phyloP scores from a whole-genome alignment of 2,113 vertebrate species.

The Aythya baeri region DNA sequence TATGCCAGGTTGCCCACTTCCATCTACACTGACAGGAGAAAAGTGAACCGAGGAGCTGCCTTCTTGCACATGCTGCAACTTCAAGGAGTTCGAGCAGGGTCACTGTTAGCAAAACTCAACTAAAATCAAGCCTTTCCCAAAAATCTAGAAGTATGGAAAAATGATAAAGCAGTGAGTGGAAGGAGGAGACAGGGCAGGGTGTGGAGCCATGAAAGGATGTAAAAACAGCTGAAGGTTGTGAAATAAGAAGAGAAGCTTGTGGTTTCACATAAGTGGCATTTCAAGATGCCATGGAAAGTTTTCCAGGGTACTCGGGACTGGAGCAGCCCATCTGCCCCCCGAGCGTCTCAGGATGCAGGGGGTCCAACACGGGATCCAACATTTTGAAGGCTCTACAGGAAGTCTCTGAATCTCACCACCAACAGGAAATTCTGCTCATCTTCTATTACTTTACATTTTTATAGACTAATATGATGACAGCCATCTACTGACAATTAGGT shows the following conservation, averaged over 20 bases:
- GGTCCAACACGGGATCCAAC: neutral
- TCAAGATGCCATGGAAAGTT: neutral
- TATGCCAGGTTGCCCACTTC: neutral
- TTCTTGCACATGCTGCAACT: neutral
- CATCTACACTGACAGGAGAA: neutral
- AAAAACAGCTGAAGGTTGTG: neutral
- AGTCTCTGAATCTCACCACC: neutral
- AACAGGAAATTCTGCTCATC: neutral
- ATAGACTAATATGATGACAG: neutral
- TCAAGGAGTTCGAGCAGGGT: neutral
- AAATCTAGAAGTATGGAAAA: neutral
- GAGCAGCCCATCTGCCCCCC: neutral
- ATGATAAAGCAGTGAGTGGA: neutral
- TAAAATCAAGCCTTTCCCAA: neutral
- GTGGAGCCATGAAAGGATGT: rapidly evolving
- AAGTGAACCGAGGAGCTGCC: neutral
- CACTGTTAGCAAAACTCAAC: neutral
- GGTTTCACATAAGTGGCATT: neutral
- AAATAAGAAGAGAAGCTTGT: neutral
- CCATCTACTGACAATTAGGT: conserved; percentile 5
- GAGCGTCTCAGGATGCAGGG: neutral
- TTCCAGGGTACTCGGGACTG: neutral
- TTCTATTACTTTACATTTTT: conserved; percentile 22
- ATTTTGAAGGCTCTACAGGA: neutral
- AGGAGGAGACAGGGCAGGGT: neutral